phyloP scores from a whole-genome alignment of 2,113 vertebrate species.

The Podocnemis expansa region DNA sequence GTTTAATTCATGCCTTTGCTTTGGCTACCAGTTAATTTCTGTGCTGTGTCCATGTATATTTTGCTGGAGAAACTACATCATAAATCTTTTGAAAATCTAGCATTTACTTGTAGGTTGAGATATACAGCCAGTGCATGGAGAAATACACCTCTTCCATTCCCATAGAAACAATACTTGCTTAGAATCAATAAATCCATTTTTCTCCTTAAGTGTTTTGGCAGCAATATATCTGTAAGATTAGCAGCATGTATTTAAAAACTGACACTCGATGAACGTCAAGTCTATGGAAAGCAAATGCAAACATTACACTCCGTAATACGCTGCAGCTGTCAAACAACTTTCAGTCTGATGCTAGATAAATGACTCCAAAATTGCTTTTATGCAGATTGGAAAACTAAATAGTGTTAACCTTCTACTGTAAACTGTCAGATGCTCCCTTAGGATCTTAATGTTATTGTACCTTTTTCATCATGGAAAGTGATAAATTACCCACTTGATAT shows the following conservation, averaged over 20 bases:
- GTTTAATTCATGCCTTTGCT: not conserved
- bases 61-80: not conserved
- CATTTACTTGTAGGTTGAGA: not conserved
- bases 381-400: not conserved
- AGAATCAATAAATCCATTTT: not conserved
- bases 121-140: not conserved
- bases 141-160: not conserved
- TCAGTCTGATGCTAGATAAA: conserved; percentile 13
- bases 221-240: not conserved
- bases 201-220: not conserved
- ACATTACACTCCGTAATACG: not conserved
- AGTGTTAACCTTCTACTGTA: not conserved
- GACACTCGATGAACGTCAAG: not conserved
- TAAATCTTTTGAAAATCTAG: not conserved
- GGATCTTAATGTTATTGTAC: not conserved
- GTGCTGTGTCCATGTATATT: not conserved
- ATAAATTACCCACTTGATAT: not conserved
- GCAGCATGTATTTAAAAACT: not conserved
- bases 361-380: not conserved
- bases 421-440: not conserved
- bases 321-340: not conserved
- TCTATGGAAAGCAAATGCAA: not conserved
- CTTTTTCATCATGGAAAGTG: not conserved
- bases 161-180: not conserved
- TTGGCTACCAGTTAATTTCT: not conserved